phyloP scores from a whole-genome alignment of 2,113 vertebrate genomes.

The Microtus oregoni region DNA sequence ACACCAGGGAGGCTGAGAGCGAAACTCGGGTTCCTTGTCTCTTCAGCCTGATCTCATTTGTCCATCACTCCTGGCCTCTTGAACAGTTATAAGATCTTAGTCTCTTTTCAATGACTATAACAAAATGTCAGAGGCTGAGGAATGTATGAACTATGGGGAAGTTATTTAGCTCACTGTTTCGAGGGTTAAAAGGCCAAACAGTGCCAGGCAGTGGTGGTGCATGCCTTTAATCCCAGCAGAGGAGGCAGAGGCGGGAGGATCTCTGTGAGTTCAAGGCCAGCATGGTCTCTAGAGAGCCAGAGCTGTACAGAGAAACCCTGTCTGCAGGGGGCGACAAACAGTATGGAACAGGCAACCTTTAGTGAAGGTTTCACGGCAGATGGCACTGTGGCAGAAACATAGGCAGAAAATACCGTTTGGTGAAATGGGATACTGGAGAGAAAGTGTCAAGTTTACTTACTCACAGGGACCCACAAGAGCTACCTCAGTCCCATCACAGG shows the following conservation, averaged over 20 bases:
- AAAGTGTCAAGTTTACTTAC: neutral
- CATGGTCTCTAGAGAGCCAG: neutral
- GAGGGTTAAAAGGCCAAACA: neutral
- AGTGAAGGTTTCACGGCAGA: neutral
- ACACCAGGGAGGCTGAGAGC: rapidly evolving
- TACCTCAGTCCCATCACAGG: neutral
- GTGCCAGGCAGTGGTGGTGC: neutral
- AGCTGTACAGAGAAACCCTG: neutral
- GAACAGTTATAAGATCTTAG: neutral
- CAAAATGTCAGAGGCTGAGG: neutral
- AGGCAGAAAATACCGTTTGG: neutral
- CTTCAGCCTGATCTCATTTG: neutral
- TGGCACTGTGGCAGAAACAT: neutral
- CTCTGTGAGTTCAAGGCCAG: neutral
- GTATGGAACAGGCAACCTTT: neutral
- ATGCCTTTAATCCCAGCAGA: neutral
- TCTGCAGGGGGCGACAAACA: neutral
- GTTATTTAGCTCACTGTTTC: neutral
- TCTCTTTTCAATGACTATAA: neutral
- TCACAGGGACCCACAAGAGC: neutral
- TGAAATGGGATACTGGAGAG: neutral
- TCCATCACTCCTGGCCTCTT: neutral
- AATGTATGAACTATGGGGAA: neutral
- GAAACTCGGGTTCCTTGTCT: neutral
- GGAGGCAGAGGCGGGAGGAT: neutral